Evolutionary conservation across 37 sponge, comb jelly and placozoan species (phyloP), one percentile per base, ranked within the genome.

Genomic region (Haliclona indistincta): DNA sequence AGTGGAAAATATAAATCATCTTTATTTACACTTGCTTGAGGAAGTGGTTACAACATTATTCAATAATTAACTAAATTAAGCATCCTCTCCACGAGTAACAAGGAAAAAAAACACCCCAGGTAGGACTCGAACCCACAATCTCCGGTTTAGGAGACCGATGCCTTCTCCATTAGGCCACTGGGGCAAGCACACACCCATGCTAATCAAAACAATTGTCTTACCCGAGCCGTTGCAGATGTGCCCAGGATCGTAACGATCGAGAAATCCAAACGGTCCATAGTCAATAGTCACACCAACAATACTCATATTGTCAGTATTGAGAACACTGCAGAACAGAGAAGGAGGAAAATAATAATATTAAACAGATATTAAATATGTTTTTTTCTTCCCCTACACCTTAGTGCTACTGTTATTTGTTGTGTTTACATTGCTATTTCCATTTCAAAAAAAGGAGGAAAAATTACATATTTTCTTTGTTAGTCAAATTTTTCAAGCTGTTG

Each of bases 221-320:
- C 93, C 93, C 71, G 95, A 90, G 20, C 71, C 76, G 65, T 97
- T 97, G 55, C 90, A 92, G 35, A 97, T 78, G 74, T 86, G 84
- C 6, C 71, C 91, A 20, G 95, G 95, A 63, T 97, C 80, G 43
- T 84, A 95, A 38, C 73, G 62, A 64, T 94, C 95, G 91, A 97
- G 61, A 81, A 97, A 97, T 0, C 95, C 99, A 70, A 89, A 97
- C 0, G 99, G 99, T 44, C 99, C 99, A 79, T 97, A 97, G 81
- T 97, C 99, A 70, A 97, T 97, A 62, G 99, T 97, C 25, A 97
- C 60, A 26, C 95, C 95, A 47, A 94, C 64, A 1, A 97, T 92
- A 71, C 95, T 95, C 95, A 97, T 95, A 77, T 97, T 97, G 73
- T 97, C 99, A 4, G 99, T 97, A 64, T 97, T 97, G 25, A 94